Evolutionary conservation across 2,888 invertebrate genomes (phyloP).

Genomic region (Napeogenes sylphis): DNA sequence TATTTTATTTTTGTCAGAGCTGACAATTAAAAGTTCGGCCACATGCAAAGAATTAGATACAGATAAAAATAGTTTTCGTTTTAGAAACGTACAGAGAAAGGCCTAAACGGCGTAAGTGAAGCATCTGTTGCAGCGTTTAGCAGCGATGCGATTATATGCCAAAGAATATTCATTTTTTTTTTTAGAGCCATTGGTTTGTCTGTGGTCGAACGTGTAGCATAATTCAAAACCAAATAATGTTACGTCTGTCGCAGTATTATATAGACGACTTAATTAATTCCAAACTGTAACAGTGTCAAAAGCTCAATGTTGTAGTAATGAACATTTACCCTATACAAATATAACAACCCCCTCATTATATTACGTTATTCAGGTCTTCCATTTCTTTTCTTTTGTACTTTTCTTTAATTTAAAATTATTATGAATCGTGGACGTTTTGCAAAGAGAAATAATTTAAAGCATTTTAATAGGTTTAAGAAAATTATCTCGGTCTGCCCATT

Average conservation of each 20-base stretch:
- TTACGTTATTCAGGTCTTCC: constrained; percentile 46
- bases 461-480: background rate
- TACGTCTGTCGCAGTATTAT: constrained; percentile 60
- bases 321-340: constrained; percentile 29
- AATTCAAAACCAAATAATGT: constrained; percentile 37
- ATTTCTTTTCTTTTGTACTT: constrained; percentile 33
- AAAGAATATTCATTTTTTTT: constrained; percentile 20
- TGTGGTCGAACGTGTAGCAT: constrained; percentile 31
- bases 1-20: constrained; percentile 10
- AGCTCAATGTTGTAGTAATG: constrained; percentile 61
- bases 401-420: constrained; percentile 25
- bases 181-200: background rate
- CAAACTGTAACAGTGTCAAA: constrained; percentile 61
- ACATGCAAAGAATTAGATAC: constrained; percentile 7
- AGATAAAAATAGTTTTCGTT: background rate
- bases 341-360: constrained; percentile 15
- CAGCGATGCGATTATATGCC: constrained; percentile 18
- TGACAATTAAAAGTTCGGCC: constrained; percentile 15
- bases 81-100: constrained; percentile 11
- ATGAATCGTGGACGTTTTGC: background rate
- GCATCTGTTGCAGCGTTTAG: constrained; percentile 11
- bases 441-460: background rate
- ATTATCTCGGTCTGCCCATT: background rate
- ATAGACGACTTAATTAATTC: constrained; percentile 48
- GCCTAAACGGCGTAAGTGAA: constrained; percentile 18